These are phyloP conservation scores for Drosophila putrida DNA, from an alignment of 2,888 invertebrate species.

Conservation along the genomic window DNA sequence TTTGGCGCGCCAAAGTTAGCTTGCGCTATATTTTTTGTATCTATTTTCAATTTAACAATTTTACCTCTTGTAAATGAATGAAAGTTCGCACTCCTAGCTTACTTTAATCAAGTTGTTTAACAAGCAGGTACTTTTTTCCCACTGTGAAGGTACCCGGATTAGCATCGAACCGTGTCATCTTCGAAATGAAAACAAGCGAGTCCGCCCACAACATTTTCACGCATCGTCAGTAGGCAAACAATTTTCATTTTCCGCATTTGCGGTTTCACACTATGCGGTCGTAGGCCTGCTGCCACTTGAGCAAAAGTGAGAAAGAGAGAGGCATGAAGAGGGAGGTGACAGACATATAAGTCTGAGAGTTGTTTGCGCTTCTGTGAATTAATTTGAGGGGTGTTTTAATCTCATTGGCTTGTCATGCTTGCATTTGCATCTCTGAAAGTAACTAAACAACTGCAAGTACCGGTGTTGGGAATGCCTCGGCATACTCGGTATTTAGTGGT, in stretches of 20 bases:
- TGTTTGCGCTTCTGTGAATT: slow-evolving; percentile 69
- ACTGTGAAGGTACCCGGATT: slow-evolving; percentile 44
- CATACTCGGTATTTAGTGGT: slow-evolving; percentile 2
- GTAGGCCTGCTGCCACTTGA: slow-evolving; percentile 12
- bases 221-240: slow-evolving; percentile 65
- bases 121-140: slow-evolving; percentile 49
- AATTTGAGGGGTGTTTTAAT: slow-evolving; percentile 82
- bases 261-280: slow-evolving; percentile 66
- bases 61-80: background rate
- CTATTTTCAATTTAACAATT: background rate
- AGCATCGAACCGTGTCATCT: slow-evolving; percentile 39
- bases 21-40: too few species aligned
- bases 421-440: background rate
- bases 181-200: slow-evolving; percentile 61
- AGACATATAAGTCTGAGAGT: slow-evolving; percentile 15
- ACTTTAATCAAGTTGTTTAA: slow-evolving; percentile 66
- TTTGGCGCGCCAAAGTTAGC: too few species aligned
- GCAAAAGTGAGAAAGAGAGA: background rate
- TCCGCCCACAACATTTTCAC: slow-evolving; percentile 76
- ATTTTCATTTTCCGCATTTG: slow-evolving; percentile 78
- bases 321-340: background rate
- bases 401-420: slow-evolving; percentile 71
- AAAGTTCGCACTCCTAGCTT: background rate
- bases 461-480: slow-evolving; percentile 1
- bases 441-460: background rate